Base-by-base conservation (phyloP, 1,140 invertebrate species). In the Pseudomyrmex dendroicus region DNA sequence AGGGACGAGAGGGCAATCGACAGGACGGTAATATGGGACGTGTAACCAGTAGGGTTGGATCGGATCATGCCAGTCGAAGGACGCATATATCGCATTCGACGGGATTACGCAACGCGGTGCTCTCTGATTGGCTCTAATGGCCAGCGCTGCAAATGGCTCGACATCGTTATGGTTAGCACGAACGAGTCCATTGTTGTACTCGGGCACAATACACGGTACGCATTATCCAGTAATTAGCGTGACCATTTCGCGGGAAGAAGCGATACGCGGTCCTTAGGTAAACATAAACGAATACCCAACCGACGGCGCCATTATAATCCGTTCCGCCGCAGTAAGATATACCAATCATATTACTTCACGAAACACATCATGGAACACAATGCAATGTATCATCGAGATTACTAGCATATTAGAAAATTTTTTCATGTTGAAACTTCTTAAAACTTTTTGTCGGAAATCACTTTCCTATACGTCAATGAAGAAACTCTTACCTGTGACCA, bases 401-500 rank as follows among this genome's bases (percentile, higher is more conserved):
- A 52, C 63, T 54, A 20, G n/a, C 63, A 64, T 35, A 57, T 52
- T 22, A 2, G 9, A 12, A 46, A 56, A 9, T 67, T 44, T 46
- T 57, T 78, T 22, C n/a, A 35, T 12, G n/a, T n/a, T n/a, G 13
- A 48, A 63, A 63, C 12, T 66, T 44, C 44, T 50, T 77, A 17
- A 35, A 35, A 35, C 35, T 35, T 35, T 35, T 35, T 35, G 5
- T 35, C 35, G 35, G 35, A 10, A 73, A 56, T 67, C 17, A 20
- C 20, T 54, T 48, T 56, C 10, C 44, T 67, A 10, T 52, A 46
- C 15, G 10, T 12, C 74, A 44, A 1, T 22, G 25, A 56, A 63
- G 22, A 20, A 48, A 59, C 8, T 96, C 96, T 96, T 93, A 97
- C 96, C 96, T 96, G 94, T 99, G 98, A 1, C 98, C 98, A 95